Evolutionary conservation across 2,888 invertebrate species (phyloP).

Genomic region (Orchesella flavescens): DNA sequence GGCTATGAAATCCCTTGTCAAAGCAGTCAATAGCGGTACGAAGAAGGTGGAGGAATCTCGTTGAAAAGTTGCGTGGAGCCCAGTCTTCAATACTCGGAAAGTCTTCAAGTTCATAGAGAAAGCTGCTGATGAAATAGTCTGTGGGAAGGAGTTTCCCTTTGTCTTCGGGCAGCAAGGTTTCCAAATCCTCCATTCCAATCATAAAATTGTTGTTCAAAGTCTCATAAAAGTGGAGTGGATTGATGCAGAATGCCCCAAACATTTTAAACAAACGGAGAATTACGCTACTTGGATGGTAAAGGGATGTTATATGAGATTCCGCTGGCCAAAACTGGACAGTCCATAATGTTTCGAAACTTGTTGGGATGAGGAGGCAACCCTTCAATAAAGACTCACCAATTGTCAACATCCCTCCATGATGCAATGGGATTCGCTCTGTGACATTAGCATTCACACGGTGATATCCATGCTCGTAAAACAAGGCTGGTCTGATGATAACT

Average conservation of each 20-base stretch:
- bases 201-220: slow-evolving; percentile 65
- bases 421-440: slow-evolving; percentile 68
- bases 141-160: slow-evolving; percentile 43
- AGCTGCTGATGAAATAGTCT: slow-evolving; percentile 66
- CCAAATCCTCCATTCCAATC: slow-evolving; percentile 63
- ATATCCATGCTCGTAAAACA: slow-evolving; percentile 67
- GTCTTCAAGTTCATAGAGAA: slow-evolving; percentile 68
- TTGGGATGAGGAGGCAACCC: slow-evolving; percentile 67
- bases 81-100: slow-evolving; percentile 67
- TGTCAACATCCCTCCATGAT: slow-evolving; percentile 64
- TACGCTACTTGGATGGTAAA: slow-evolving; percentile 67
- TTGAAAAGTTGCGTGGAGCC: slow-evolving; percentile 67
- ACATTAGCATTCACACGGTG: slow-evolving; percentile 65
- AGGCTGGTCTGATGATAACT: slow-evolving; percentile 66
- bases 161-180: slow-evolving; percentile 14
- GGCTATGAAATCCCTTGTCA: slow-evolving; percentile 69
- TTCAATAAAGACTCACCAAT: slow-evolving; percentile 67
- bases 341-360: slow-evolving; percentile 70
- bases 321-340: slow-evolving; percentile 70
- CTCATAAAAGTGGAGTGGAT: slow-evolving; percentile 68
- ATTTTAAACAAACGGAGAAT: slow-evolving; percentile 67
- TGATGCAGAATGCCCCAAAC: slow-evolving; percentile 65
- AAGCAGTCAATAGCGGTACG: slow-evolving; percentile 64
- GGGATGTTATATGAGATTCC: slow-evolving; percentile 67
- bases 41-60: slow-evolving; percentile 64